Evolutionary conservation across 2,888 invertebrate species (phyloP).

Genomic region (Xylota sylvarum): DNA sequence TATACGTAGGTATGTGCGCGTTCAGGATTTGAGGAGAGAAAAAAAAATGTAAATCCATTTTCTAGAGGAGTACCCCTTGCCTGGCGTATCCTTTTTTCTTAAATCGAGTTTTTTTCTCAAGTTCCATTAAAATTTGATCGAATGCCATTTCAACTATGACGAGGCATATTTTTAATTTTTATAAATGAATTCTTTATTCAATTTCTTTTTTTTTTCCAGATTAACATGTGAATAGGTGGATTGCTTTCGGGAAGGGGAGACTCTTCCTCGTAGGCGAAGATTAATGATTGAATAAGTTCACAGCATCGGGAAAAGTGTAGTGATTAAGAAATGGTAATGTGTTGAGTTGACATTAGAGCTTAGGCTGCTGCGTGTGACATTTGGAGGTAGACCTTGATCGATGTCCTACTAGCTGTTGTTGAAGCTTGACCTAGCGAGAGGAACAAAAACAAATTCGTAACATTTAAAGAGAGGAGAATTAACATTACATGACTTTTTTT

Average conservation of each 20-base stretch:
- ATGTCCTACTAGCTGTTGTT: too few relatives aligned
- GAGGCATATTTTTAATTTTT: slow-evolving; percentile 74
- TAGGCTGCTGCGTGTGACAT: background rate
- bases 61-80: slow-evolving; percentile 48
- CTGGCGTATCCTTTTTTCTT: slow-evolving; percentile 37
- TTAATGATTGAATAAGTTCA: slow-evolving; percentile 51
- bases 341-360: slow-evolving; percentile 35
- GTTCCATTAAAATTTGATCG: slow-evolving; percentile 74
- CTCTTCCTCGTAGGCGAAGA: slow-evolving; percentile 55
- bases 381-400: too few relatives aligned
- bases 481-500: too few relatives aligned
- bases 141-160: slow-evolving; percentile 73
- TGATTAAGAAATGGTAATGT: slow-evolving; percentile 29
- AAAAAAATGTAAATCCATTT: slow-evolving; percentile 61
- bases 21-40: slow-evolving; percentile 48
- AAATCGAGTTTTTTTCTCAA: slow-evolving; percentile 48
- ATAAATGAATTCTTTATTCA: slow-evolving; percentile 76
- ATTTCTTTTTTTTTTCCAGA: slow-evolving; percentile 33
- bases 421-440: too few relatives aligned
- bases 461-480: too few relatives aligned
- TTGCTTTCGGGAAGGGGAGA: slow-evolving; percentile 9
- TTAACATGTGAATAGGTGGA: slow-evolving; percentile 48
- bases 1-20: slow-evolving; percentile 30
- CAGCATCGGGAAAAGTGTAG: slow-evolving; percentile 11
- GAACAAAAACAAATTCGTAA: too few relatives aligned